Base-by-base conservation (phyloP, 2,888 invertebrate genomes). In the Idaea straminata region DNA sequence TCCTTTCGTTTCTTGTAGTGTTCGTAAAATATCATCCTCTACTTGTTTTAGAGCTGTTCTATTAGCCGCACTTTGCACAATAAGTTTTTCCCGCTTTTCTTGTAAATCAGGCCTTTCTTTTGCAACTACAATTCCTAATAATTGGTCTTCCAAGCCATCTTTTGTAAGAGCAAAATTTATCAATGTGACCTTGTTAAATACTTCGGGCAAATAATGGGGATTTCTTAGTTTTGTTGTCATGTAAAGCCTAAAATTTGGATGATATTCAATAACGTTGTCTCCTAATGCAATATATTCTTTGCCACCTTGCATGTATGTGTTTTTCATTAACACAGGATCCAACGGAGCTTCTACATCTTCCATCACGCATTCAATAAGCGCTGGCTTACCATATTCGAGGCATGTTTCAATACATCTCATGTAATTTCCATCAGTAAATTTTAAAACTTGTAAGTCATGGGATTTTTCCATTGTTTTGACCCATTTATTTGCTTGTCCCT, bases 21-120 rank as follows among this genome's bases (percentile, higher is more conserved):
- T 98, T 77, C 95, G 95, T 62, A 98, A 91, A 76, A 98, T 98
- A 87, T 96, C 96, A 82, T 98, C 97, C 89, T 98, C 98, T 35
- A 97, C 96, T 83, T 96, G 95, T 80, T 97, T 96, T 58, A 98
- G 86, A 3, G 96, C 96, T 66, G 96, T 95, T 81, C 95, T 95
- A 84, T 98, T 98, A 62, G 95, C 94, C 6, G 97, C 97, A 74
- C 96, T 94, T 85, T 97, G 95, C 3, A 96, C 93, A 64, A 97
- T 96, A 60, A 97, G 85, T 64, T 95, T 95, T 87, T 97, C 96
- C 74, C 97, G 93, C 82, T 96, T 95, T 81, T 96, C 95, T 88
- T 97, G 97, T 66, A 97, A 92, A 79, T 97, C 97, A 3, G 97
- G 97, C 71, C 96, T 94, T 87, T 97, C 97, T 84, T 96, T 96